Percentiles rank a stretch among this genome's conserved stretches.
phyloP scores from a whole-genome alignment of 2,797 vertebrate species.

The Channa striata region DNA sequence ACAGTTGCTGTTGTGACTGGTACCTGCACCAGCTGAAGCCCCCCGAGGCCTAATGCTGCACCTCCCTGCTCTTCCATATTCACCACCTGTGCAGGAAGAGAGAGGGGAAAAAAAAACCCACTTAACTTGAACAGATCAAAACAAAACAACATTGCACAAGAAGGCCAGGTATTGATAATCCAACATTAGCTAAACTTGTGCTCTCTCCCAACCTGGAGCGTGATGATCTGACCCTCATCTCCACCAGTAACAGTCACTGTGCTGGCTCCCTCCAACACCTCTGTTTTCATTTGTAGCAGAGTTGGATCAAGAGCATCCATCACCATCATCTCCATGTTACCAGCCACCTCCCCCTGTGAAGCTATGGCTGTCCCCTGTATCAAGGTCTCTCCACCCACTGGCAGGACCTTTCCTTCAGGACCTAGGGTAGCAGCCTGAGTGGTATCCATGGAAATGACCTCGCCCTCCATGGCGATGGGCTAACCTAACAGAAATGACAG shows the following conservation, averaged over 20 bases:
- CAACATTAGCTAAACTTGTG: neutral
- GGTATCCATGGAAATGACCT: conserved; percentile 77
- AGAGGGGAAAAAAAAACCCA: neutral
- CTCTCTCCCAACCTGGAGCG: conserved; percentile 81
- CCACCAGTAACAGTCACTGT: conserved; percentile 90
- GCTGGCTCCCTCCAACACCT: conserved; percentile 90
- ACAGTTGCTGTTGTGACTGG: conserved; percentile 92
- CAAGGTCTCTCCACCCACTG: conserved; percentile 87
- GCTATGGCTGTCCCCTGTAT: conserved; percentile 75
- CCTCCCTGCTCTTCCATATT: conserved; percentile 97
- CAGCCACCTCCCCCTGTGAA: conserved; percentile 78
- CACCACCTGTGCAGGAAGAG: conserved; percentile 88
- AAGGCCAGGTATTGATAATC: fast-evolving
- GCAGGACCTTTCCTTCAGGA: conserved; percentile 91
- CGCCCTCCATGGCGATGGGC: conserved; percentile 74
- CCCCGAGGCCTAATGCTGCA: conserved; percentile 90
- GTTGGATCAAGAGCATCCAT: conserved; percentile 96
- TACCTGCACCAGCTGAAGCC: conserved; percentile 96
- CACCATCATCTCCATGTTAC: conserved; percentile 97
- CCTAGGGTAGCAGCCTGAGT: conserved; percentile 83
- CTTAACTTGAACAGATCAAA: neutral
- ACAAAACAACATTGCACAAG: neutral
- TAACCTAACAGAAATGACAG: conserved; percentile 13
- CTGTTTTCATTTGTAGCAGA: conserved; percentile 97
- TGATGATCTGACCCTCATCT: conserved; percentile 98